Evolutionary conservation across 1,140 invertebrate genomes (phyloP).

Genomic region (Aphelinus atriplicis): DNA sequence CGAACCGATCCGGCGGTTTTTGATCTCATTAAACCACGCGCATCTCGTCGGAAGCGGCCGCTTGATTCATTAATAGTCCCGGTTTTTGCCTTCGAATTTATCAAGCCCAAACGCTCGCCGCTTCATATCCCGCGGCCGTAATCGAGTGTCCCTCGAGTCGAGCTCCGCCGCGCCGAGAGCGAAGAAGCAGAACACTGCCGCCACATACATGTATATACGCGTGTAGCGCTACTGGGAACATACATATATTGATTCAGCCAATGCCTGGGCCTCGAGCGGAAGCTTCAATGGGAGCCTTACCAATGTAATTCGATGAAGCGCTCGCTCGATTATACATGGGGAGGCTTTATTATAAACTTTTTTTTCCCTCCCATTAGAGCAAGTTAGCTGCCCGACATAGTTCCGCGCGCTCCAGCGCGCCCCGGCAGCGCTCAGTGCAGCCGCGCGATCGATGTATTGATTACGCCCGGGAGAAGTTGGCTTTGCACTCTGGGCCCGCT

Average conservation of each 20-base stretch:
- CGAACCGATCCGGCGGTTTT: conserved; percentile 6
- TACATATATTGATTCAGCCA: conserved; percentile 28
- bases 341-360: not conserved
- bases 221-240: not conserved
- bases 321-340: conserved; percentile 3
- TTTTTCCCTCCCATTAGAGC: not conserved
- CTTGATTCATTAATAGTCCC: conserved; percentile 15
- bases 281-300: conserved; percentile 28
- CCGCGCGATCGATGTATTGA: conserved; percentile 12
- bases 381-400: too few species aligned
- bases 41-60: not conserved
- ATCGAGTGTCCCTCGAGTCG: conserved; percentile 25
- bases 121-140: conserved; percentile 2
- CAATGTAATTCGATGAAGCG: conserved; percentile 32
- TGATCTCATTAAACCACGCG: not conserved
- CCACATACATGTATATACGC: not conserved
- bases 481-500: not conserved
- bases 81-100: conserved; percentile 25
- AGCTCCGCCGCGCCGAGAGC: conserved; percentile 9
- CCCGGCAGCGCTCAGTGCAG: not conserved
- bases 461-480: not conserved
- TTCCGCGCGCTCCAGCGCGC: too few species aligned
- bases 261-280: conserved; percentile 16
- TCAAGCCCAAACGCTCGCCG: not conserved
- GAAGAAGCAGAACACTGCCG: not conserved